Conservation (phyloP, 92 coral and sea anemone genomes). For the Zoanthus gigantus region DNA sequence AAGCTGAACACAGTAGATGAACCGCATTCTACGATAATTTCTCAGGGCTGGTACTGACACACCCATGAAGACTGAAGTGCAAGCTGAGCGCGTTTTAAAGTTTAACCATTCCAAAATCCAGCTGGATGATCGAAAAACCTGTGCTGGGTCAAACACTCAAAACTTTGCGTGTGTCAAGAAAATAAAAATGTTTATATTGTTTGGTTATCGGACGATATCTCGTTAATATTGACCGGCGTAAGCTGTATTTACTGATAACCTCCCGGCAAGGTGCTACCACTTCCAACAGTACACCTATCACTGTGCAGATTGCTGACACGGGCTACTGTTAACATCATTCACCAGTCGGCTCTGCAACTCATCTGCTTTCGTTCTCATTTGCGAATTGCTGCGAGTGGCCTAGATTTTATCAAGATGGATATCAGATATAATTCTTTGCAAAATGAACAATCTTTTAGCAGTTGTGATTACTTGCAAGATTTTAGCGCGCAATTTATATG, state of each 20-base stretch:
- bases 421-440: not conserved
- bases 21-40: not conserved
- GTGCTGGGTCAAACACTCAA: conserved; percentile 11
- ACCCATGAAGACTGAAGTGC: not conserved
- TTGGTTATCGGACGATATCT: conserved; percentile 16
- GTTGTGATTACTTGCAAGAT: not conserved
- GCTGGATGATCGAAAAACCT: conserved; percentile 5
- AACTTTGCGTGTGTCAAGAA: conserved; percentile 30
- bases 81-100: not conserved
- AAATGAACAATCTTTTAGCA: conserved; percentile 32
- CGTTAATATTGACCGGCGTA: conserved; percentile 16
- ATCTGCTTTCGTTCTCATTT: not conserved
- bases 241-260: conserved; percentile 41
- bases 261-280: not conserved
- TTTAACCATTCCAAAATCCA: conserved; percentile 10
- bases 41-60: not conserved
- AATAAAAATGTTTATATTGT: conserved; percentile 8
- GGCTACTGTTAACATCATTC: conserved; percentile 19
- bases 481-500: not conserved
- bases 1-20: conserved; percentile 14
- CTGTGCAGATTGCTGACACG: not conserved
- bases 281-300: not conserved
- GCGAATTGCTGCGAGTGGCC: not conserved
- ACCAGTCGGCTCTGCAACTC: not conserved
- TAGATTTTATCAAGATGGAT: conserved; percentile 43